Conservation (phyloP, 2,113 vertebrate species). For the Solenodon paradoxus region DNA sequence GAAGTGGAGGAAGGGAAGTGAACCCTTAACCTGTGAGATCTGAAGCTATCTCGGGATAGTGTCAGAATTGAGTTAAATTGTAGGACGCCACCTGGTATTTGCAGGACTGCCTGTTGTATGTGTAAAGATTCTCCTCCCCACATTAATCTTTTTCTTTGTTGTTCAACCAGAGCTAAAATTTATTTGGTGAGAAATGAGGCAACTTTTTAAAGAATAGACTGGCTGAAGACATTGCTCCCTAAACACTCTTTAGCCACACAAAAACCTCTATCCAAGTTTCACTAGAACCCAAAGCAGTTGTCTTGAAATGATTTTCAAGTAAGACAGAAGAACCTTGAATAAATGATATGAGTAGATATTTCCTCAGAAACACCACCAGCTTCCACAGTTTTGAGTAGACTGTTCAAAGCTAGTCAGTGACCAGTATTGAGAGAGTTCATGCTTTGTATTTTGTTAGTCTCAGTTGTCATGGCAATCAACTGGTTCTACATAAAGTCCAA, state of each 20-base stretch:
- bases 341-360: background rate
- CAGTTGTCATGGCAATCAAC: constrained; percentile 79
- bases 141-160: background rate
- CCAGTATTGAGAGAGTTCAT: constrained; percentile 73
- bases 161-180: background rate
- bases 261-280: constrained; percentile 19
- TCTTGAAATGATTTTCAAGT: constrained; percentile 47
- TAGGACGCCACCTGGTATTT: background rate
- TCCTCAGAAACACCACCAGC: background rate
- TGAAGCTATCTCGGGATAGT: background rate
- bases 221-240: background rate
- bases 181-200: background rate
- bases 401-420: constrained; percentile 60
- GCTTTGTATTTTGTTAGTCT: constrained; percentile 81
- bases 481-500: constrained; percentile 78
- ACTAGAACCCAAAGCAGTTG: constrained; percentile 1
- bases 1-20: no score
- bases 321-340: background rate
- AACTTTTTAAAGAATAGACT: background rate
- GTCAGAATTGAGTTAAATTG: background rate
- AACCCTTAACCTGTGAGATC: no score
- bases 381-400: constrained; percentile 24
- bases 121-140: background rate
- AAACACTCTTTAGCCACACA: constrained; percentile 21
- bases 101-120: background rate